Evolutionary conservation across 1,140 invertebrate species (phyloP).

Genomic region (Bicyclus anynana): DNA sequence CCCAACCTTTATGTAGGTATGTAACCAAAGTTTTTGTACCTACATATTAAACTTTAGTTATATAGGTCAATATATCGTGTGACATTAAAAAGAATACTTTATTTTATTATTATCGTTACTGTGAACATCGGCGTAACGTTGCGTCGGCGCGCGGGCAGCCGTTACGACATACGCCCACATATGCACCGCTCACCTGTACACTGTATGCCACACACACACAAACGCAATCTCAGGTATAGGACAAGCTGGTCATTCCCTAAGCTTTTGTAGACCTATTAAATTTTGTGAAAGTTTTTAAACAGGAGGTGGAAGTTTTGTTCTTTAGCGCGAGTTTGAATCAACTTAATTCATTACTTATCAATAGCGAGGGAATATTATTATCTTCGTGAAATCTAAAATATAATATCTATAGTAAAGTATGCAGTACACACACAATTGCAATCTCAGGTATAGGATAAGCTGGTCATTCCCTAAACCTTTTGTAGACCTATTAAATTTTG

Average conservation of each 20-base stretch:
- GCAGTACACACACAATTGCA: too few species aligned
- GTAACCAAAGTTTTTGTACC: too few species aligned
- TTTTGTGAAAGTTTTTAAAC: background rate
- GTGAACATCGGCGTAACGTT: constrained; percentile 52
- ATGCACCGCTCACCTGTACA: constrained; percentile 27
- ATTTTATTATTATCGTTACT: constrained; percentile 22
- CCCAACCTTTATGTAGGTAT: too few species aligned
- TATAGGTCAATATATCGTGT: too few species aligned
- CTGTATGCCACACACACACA: constrained; percentile 32
- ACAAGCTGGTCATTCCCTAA: constrained; percentile 38
- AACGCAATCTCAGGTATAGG: constrained; percentile 44
- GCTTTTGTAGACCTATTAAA: constrained; percentile 19
- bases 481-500: background rate
- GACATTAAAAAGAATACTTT: background rate
- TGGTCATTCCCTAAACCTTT: constrained; percentile 36
- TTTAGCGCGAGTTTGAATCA: too few species aligned
- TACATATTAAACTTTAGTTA: too few species aligned
- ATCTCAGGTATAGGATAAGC: constrained; percentile 53
- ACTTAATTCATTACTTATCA: too few species aligned
- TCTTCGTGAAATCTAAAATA: too few species aligned
- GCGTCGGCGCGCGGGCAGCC: constrained; percentile 45
- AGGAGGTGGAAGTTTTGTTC: too few species aligned
- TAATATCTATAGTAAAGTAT: too few species aligned
- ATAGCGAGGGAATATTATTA: too few species aligned
- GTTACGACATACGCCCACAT: constrained; percentile 66